Evolutionary conservation across 2,113 vertebrate genomes (phyloP).

Genomic region (Numida meleagris): DNA sequence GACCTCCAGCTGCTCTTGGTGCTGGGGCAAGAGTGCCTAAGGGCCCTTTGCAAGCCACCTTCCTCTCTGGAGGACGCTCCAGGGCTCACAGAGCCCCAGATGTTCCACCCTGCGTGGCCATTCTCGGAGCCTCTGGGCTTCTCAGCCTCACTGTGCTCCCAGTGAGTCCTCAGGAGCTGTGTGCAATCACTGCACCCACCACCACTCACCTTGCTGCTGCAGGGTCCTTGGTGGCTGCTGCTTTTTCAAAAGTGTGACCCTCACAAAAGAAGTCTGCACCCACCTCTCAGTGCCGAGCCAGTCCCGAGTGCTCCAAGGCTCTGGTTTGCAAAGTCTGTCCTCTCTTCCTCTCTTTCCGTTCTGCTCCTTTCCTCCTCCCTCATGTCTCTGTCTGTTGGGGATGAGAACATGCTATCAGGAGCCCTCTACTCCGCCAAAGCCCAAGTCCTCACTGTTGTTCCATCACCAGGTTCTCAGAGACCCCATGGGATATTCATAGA

Average conservation of each 20-base stretch:
- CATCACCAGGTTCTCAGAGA: background rate
- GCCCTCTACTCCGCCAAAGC: background rate
- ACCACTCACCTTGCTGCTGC: accelerated
- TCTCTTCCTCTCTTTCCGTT: background rate
- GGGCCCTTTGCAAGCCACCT: background rate
- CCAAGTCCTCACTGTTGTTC: background rate
- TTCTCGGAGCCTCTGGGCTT: background rate
- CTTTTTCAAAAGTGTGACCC: background rate
- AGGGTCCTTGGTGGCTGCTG: background rate
- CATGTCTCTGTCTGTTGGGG: background rate
- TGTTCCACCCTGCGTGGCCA: background rate
- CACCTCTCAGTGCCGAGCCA: background rate
- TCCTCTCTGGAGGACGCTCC: background rate
- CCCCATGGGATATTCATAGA: background rate
- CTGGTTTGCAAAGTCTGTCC: slow-evolving; percentile 31
- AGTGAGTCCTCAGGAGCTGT: background rate
- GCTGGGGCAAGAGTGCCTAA: background rate
- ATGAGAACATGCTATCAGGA: background rate
- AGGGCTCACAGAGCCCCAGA: background rate
- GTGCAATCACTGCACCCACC: background rate
- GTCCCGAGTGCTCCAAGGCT: background rate
- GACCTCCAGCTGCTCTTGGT: background rate
- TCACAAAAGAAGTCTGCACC: background rate
- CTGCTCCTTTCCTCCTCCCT: background rate
- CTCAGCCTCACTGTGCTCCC: background rate